Base-by-base conservation (phyloP, 1,140 invertebrate species). In the Cyclargus thomasi region DNA sequence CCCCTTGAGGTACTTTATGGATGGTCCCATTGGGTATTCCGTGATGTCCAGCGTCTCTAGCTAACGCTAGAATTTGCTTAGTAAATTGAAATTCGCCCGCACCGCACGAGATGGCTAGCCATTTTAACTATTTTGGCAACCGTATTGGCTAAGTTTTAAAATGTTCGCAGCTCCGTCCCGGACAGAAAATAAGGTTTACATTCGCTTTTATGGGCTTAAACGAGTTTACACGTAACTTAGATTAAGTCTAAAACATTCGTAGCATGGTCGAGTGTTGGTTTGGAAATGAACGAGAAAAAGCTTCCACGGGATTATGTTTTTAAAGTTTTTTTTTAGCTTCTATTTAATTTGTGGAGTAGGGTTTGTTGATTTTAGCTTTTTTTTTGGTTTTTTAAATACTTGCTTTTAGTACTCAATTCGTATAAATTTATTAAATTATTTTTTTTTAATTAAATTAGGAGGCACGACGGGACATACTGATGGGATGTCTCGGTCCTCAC, bases 161-260 rank as follows among this genome's bases (percentile, higher is more conserved):
- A 59, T 59, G 55, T 59, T 59, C 10, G 55, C 18, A 59, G 55
- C 39, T 59, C 55, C 55, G 18, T 20, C 55, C 20, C 10, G 55
- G 55, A 20, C 20, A 20, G 17, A 59, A 47, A 59, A 20, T 59
- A 59, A 59, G 55, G 18, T 21, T 59, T 20, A 59, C 20, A 59
- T 59, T 59, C 36, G 63, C 29, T 39, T 64, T 64, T 39, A 21
- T 20, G 55, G 55, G 55, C 18, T 59, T 59, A 59, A 59, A 20
- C 18, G 55, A 59, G 20, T 59, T 59, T 59, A 59, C 55, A 20
- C 20, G 55, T 59, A 59, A 59, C 18, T 59, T 59, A 59, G 17
- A 59, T 59, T 59, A 59, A 59, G 18, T 20, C 55, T 20, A 66
- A 59, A 65, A 65, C 14, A 65, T 65, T 53, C 47, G 55, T 59